Base-by-base conservation (phyloP, 2,113 vertebrate genomes). In the Pedionomus torquatus region DNA sequence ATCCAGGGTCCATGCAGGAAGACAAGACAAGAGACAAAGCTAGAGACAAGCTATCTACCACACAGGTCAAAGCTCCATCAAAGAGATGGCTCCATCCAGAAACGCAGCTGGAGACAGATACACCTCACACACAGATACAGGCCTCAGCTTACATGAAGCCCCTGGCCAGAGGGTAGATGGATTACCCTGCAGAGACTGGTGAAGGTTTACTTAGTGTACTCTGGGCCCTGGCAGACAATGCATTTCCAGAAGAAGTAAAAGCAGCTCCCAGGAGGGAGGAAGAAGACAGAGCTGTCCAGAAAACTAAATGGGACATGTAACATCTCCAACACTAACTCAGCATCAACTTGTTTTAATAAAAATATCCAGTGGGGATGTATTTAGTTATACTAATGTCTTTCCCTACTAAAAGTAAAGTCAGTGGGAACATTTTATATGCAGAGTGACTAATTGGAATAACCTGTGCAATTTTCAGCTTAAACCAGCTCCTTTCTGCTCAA, bases 391-490 rank as follows among this genome's bases (percentile, higher is more conserved):
- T 65, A 88, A 72, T n/a, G 31, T 35, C 49, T 72, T 91, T 91
- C n/a, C 49, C 39, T 31, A 43, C 60, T 69, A 63, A n/a, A 90
- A 66, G 80, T 31, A 86, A 37, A 92, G 52, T 44, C 48, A 87
- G 12, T 93, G 39, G 1, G 4, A 90, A n/a, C 35, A 57, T 51
- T 95, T 83, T 78, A 58, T 68, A 96, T n/a, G 71, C 76, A 83
- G 65, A 95, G 93, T 86, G 77, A 81, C 60, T 92, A 87, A 96
- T 7, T 93, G 72, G 86, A 91, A 84, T 76, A 87, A 97, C n/a
- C 65, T 21, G 31, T 51, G 48, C 65, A 72, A 87, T 92, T 95
- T 95, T 82, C 65, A 89, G 35, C 80, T 96, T 90, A 89, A 87
- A 81, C 64, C 68, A 88, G 18, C 37, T 92, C 25, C 71, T 86